phyloP scores from a whole-genome alignment of 1,140 invertebrate species.

The Coptotermes formosanus region DNA sequence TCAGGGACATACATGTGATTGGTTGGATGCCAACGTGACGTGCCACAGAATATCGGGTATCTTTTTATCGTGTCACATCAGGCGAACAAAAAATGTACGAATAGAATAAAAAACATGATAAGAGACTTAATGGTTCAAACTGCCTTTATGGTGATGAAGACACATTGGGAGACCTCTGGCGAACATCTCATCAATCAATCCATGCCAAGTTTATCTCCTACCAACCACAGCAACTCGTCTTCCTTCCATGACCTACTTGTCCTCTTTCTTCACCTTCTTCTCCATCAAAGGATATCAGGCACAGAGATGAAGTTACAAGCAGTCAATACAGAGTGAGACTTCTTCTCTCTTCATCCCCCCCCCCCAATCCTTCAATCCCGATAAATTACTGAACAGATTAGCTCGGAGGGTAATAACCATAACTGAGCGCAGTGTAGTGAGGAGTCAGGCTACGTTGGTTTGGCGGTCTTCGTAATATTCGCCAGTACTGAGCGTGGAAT shows the following conservation, averaged over 20 bases:
- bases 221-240: background rate
- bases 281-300: background rate
- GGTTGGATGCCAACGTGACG: background rate
- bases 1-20: background rate
- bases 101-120: background rate
- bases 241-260: background rate
- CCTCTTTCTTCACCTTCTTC: background rate
- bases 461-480: too few species aligned
- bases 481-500: too few species aligned
- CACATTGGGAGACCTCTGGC: background rate
- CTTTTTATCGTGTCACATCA: constrained; percentile 11
- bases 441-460: too few species aligned
- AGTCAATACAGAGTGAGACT: background rate
- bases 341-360: background rate
- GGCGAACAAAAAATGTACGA: background rate
- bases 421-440: too few species aligned
- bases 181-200: constrained; percentile 1
- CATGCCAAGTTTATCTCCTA: background rate
- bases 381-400: too few species aligned
- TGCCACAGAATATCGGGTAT: background rate
- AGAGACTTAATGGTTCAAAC: background rate
- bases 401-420: too few species aligned
- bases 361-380: too few species aligned
- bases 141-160: background rate
- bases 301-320: background rate